Conservation (phyloP, 2,113 vertebrate species). For the Cyprinodon brontotheroides region DNA sequence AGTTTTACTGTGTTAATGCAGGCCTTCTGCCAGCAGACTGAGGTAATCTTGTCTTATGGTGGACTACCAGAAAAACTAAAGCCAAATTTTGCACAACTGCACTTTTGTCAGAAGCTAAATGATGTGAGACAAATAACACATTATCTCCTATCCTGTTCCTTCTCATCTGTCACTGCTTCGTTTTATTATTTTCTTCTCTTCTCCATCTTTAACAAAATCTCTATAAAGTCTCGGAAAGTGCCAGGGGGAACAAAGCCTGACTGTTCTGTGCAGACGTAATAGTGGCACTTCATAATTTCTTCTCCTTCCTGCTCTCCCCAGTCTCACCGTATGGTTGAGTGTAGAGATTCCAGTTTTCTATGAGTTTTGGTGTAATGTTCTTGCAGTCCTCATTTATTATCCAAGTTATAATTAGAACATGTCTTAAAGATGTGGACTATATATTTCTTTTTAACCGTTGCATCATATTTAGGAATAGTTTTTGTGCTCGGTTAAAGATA, state of each 20-base stretch:
- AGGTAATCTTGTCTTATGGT: conserved; percentile 42
- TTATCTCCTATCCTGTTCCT: conserved; percentile 45
- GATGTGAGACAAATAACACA: conserved; percentile 52
- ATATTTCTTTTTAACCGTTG: neutral
- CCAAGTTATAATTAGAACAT: neutral
- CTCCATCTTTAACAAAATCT: conserved; percentile 2
- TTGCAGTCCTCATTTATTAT: neutral
- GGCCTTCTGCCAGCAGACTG: conserved; percentile 54
- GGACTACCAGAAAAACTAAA: conserved; percentile 65
- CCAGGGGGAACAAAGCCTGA: conserved; percentile 45
- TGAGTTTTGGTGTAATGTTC: neutral
- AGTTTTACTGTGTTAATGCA: conserved; percentile 58
- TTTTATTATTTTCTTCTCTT: neutral
- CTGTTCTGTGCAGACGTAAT: conserved; percentile 56
- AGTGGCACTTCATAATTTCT: conserved; percentile 55
- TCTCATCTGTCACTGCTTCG: conserved; percentile 5
- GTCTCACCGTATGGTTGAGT: conserved; percentile 42
- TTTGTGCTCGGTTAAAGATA: neutral
- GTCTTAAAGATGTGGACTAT: neutral
- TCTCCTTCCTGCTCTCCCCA: conserved; percentile 47
- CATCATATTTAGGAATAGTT: neutral
- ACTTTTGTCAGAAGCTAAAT: conserved; percentile 65
- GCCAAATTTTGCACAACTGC: conserved; percentile 49
- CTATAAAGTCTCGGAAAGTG: neutral
- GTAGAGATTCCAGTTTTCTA: neutral